Percentiles rank a stretch among this genome's conserved stretches.
phyloP scores from a whole-genome alignment of 2,113 vertebrate genomes.

The Pomatostomus ruficeps region DNA sequence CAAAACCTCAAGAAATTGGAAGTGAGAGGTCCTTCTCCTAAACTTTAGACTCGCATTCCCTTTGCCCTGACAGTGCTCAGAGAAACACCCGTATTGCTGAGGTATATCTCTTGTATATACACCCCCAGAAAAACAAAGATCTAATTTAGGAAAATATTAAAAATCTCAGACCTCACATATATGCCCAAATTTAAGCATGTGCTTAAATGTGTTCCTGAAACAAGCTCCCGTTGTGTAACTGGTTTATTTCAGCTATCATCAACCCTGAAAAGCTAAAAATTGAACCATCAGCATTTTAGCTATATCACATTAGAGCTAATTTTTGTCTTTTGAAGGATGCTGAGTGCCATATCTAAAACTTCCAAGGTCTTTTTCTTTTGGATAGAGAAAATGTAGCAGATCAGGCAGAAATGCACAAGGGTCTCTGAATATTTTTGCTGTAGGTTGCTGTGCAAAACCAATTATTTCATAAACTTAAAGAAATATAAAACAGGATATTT shows the following conservation, averaged over 20 bases:
- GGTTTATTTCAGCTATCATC: not conserved
- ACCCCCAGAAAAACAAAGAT: not conserved
- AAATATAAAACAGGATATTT: slow-evolving; percentile 61
- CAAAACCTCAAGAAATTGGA: not conserved
- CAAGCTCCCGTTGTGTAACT: not conserved
- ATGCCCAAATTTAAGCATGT: not conserved
- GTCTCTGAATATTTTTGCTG: slow-evolving; percentile 20
- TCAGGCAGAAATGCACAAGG: slow-evolving; percentile 20
- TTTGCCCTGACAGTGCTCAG: not conserved
- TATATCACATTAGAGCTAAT: slow-evolving; percentile 21
- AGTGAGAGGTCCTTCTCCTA: not conserved
- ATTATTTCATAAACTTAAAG: slow-evolving; percentile 53
- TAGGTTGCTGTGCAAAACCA: slow-evolving; percentile 24
- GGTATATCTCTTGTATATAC: not conserved
- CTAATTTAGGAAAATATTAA: not conserved
- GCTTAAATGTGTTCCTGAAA: not conserved
- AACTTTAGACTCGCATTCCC: not conserved
- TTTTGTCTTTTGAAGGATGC: slow-evolving; percentile 28
- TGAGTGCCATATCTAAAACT: not conserved
- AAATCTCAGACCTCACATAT: not conserved
- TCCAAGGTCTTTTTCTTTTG: slow-evolving; percentile 29
- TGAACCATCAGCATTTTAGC: slow-evolving; percentile 37
- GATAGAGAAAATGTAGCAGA: not conserved
- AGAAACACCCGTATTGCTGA: not conserved
- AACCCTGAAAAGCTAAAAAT: not conserved